Evolutionary conservation across 2,113 vertebrate genomes (phyloP), one percentile per base, ranked within the genome.

Genomic region (Piaya cayana): DNA sequence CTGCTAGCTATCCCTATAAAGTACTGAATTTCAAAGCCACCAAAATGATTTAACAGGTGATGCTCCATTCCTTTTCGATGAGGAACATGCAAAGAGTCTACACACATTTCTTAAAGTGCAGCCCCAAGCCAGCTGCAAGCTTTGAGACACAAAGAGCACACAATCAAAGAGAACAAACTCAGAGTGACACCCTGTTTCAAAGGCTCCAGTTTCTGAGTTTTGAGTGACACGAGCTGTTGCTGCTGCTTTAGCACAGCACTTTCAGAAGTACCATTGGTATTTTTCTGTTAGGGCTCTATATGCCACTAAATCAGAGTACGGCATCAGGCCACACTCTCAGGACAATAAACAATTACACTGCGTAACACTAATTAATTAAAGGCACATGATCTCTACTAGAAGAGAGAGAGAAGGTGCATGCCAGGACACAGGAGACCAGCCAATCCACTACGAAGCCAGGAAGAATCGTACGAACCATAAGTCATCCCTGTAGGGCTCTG

Each of bases 61-160:
- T 76, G 64, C 43, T 37, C 32, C 23, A 4, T 71, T 86, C 59
- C 19, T 83, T 77, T 63, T 67, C 90, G 47, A 50, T 0, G 1
- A 59, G 49, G 70, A 64, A 80, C 59, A 37, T 2, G 65, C 65
- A 56, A 81, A 82, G 75, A 69, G 72, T 42, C 88, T 76, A 30
- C n/a, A 3, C 1, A 32, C 60, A 42, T 55, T 86, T 64, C 58
- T n/a, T 62, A 67, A 86, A 75, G 92, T 80, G 60, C 58, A 87
- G 86, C 85, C 90, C 53, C 11, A 1, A 83, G 88, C 53, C 85
- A 94, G 92, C 82, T 92, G 90, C 47, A 37, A 82, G 93, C 78
- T 52, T 22, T 3, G 65, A 75, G 86, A 53, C 82, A 86, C 75
- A 81, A 55, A 85, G 69, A 72, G 75, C 62, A 36, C 68, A 16